phyloP scores from a whole-genome alignment of 2,113 vertebrate species.

The Glaucidium brasilianum region DNA sequence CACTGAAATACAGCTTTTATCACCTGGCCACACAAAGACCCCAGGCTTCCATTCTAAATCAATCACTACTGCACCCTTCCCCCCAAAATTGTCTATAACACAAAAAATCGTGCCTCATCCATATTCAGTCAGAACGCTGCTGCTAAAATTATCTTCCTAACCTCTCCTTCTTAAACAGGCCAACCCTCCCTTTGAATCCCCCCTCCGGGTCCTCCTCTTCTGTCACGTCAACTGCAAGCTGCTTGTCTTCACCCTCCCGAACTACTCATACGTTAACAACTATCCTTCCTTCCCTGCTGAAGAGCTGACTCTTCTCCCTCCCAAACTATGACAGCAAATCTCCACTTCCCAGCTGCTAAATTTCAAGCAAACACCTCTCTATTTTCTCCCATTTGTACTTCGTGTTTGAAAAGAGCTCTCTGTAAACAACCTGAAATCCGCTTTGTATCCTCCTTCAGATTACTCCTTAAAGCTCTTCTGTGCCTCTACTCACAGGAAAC shows the following conservation, averaged over 20 bases:
- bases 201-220: not conserved
- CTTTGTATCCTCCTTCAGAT: not conserved
- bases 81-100: fast-evolving
- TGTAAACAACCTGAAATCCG: not conserved
- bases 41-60: not conserved
- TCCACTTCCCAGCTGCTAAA: not conserved
- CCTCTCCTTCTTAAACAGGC: not conserved
- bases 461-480: not conserved
- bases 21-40: not conserved
- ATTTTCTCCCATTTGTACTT: not conserved
- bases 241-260: not conserved
- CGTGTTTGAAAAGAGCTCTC: not conserved
- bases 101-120: not conserved
- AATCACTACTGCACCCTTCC: fast-evolving
- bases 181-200: not conserved
- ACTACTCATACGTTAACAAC: not conserved
- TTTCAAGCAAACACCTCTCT: not conserved
- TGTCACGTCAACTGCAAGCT: not conserved
- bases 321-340: not conserved
- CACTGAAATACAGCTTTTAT: not conserved
- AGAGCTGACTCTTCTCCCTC: not conserved
- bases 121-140: not conserved
- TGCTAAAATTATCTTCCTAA: not conserved
- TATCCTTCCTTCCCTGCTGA: not conserved
- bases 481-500: not conserved